Percentiles rank a stretch among this genome's conserved stretches.
Evolutionary conservation across 1,140 invertebrate genomes (phyloP).

Genomic region (Saccostrea echinata): DNA sequence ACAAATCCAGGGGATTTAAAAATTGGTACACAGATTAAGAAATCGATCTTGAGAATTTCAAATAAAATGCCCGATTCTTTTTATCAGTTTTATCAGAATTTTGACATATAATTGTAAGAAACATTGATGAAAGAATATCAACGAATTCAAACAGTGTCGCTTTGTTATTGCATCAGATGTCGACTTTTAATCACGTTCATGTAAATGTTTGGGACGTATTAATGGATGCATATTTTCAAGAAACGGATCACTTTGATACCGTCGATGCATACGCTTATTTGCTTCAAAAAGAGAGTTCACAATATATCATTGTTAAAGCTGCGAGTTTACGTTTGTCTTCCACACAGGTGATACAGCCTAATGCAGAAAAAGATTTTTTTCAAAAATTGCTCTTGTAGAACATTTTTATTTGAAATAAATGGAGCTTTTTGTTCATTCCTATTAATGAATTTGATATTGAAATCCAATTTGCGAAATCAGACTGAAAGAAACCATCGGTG

Average conservation of each 20-base stretch:
- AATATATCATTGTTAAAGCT: background rate
- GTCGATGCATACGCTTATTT: background rate
- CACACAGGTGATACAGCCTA: background rate
- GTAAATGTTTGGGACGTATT: background rate
- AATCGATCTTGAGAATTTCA: conserved; percentile 22
- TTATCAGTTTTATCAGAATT: background rate
- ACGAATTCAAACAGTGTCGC: background rate
- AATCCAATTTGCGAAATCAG: too few relatives aligned
- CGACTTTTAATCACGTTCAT: background rate
- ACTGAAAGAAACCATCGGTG: too few relatives aligned
- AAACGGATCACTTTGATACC: background rate
- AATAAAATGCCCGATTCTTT: conserved; percentile 5
- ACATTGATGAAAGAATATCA: conserved; percentile 7
- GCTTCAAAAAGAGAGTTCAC: background rate
- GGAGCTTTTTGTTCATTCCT: too few relatives aligned
- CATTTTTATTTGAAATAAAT: too few relatives aligned
- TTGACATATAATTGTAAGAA: background rate
- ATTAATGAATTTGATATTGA: too few relatives aligned
- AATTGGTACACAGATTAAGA: conserved; percentile 21
- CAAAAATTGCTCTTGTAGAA: too few relatives aligned
- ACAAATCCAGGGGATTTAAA: conserved; percentile 18
- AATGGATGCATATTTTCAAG: background rate
- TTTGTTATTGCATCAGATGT: background rate
- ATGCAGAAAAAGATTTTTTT: background rate
- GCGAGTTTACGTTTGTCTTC: background rate